Conservation (phyloP, 1,140 invertebrate species). For the Eueides isabella region DNA sequence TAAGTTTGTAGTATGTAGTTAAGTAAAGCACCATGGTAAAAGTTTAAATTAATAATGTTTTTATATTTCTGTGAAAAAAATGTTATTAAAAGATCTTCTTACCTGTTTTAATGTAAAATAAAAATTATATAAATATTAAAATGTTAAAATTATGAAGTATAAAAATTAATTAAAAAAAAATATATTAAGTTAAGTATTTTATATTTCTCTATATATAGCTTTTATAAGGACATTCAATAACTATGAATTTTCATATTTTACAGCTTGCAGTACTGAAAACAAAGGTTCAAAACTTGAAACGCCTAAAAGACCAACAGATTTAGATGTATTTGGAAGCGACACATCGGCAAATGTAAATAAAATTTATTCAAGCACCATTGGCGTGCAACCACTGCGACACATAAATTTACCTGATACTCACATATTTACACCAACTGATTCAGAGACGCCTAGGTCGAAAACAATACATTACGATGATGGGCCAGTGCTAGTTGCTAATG, state of each 20-base stretch:
- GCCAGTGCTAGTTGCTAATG: slow-evolving; percentile 51
- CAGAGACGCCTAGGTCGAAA: slow-evolving; percentile 78
- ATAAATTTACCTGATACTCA: slow-evolving; percentile 80
- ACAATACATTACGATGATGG: slow-evolving; percentile 75
- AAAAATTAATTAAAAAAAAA: not conserved
- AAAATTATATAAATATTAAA: too few relatives aligned
- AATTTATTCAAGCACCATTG: slow-evolving; percentile 65
- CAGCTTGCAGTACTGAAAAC: slow-evolving; percentile 71
- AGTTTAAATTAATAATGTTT: not conserved
- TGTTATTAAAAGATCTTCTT: not conserved
- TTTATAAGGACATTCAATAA: not conserved
- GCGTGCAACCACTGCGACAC: slow-evolving; percentile 71
- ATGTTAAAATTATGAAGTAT: not conserved
- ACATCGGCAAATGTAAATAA: slow-evolving; percentile 57
- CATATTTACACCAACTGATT: slow-evolving; percentile 80
- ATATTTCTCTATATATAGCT: not conserved
- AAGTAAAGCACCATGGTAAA: not conserved
- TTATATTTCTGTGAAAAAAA: not conserved
- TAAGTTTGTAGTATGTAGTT: slow-evolving; percentile 61
- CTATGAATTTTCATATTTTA: slow-evolving; percentile 33
- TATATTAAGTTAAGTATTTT: not conserved
- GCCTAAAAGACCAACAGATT: slow-evolving; percentile 51
- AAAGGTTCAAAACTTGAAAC: slow-evolving; percentile 48
- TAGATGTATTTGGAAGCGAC: slow-evolving; percentile 61
- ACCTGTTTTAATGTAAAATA: too few relatives aligned